Conservation (phyloP, 1,140 invertebrate species). For the Drosophila bipectinata region DNA sequence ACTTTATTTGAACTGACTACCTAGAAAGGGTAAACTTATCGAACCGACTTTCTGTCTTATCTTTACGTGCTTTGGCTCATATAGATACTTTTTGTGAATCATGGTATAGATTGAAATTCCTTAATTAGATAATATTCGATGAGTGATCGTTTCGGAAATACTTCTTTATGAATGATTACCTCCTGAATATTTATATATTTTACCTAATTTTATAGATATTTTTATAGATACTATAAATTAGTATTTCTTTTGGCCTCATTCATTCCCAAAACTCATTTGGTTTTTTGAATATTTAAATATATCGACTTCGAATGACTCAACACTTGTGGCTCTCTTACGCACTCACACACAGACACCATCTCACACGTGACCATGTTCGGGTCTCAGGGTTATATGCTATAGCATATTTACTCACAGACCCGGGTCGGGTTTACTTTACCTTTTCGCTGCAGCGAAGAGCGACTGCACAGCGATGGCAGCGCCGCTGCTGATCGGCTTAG, state of each 20-base stretch:
- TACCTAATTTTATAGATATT: no score
- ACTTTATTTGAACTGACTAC: conserved; percentile 11
- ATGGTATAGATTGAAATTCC: background rate
- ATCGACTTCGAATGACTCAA: conserved; percentile 22
- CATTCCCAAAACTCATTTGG: background rate
- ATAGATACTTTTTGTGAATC: background rate
- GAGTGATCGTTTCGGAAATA: no score
- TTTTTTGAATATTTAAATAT: conserved; percentile 19
- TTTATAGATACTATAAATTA: background rate
- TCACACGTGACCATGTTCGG: conserved; percentile 16
- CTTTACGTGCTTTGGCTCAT: background rate
- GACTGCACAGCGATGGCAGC: background rate
- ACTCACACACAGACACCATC: conserved; percentile 1
- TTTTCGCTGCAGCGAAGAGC: conserved; percentile 41
- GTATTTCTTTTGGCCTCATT: background rate
- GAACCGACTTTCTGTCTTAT: conserved; percentile 3
- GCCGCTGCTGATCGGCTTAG: conserved; percentile 24
- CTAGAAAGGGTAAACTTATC: conserved; percentile 10
- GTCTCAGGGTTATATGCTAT: conserved; percentile 49
- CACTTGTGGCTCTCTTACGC: background rate
- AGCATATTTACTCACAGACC: conserved; percentile 16
- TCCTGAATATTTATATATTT: no score
- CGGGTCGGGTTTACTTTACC: conserved; percentile 29
- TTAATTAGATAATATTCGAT: background rate
- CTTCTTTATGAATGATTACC: no score